These are phyloP conservation scores for Troilus luridus DNA, from an alignment of 2,888 invertebrate genomes.

Conservation along the genomic window DNA sequence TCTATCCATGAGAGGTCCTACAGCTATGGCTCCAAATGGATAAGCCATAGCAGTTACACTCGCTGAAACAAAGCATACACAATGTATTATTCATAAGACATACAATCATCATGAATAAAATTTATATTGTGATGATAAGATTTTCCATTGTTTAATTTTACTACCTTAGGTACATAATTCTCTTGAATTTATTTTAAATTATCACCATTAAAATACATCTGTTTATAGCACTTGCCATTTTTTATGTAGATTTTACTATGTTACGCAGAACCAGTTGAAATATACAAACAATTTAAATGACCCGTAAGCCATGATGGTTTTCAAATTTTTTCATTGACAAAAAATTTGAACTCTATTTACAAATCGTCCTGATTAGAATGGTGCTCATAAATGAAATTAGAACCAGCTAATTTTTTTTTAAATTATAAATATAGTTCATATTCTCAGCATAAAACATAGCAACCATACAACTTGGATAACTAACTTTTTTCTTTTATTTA, in stretches of 20 bases:
- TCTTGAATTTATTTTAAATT: background rate
- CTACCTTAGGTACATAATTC: background rate
- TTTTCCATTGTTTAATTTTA: background rate
- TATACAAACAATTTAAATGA: background rate
- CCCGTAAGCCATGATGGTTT: no score
- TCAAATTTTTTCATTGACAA: background rate
- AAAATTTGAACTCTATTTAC: background rate
- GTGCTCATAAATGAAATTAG: background rate
- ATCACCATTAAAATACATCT: background rate
- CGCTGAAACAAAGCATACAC: constrained; percentile 69
- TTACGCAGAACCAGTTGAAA: background rate
- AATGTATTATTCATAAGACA: no score
- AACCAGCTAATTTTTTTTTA: no score
- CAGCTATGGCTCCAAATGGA: constrained; percentile 73
- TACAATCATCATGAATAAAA: background rate
- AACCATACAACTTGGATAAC: background rate
- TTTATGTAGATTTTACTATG: background rate
- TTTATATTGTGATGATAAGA: background rate
- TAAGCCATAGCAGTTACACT: constrained; percentile 73
- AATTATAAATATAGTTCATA: no score
- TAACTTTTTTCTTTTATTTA: no score
- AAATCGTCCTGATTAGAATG: background rate
- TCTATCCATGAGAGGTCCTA: constrained; percentile 72
- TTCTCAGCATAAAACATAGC: background rate
- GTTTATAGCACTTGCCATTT: background rate